Percentiles rank a stretch among this genome's conserved stretches.
These are phyloP conservation scores for Platysternon megacephalum DNA, from an alignment of 2,113 vertebrate species.

Conservation along the genomic window DNA sequence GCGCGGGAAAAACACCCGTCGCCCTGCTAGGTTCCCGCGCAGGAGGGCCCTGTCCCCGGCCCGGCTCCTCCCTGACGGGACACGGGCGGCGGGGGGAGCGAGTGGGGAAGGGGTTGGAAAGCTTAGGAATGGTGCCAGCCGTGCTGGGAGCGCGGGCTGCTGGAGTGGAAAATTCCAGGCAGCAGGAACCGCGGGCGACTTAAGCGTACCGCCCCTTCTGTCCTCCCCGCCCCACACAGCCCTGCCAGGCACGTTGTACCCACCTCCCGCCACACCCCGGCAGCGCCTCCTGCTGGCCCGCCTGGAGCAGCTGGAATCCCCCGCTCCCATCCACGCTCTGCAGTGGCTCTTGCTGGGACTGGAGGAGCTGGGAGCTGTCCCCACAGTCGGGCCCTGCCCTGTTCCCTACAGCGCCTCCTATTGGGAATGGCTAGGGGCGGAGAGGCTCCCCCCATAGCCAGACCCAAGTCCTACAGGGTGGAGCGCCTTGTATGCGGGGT, in stretches of 20 bases:
- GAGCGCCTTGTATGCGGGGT: too few relatives aligned
- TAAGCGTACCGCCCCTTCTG: background rate
- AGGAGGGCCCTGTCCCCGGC: background rate
- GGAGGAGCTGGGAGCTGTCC: too few relatives aligned
- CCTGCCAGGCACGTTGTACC: background rate
- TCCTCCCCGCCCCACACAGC: background rate
- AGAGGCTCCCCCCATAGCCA: too few relatives aligned
- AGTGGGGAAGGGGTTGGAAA: too few relatives aligned
- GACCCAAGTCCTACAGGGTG: background rate
- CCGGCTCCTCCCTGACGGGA: background rate
- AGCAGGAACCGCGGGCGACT: background rate
- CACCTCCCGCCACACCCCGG: background rate
- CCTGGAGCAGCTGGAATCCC: too few relatives aligned
- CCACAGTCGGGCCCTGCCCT: too few relatives aligned
- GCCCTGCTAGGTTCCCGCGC: background rate
- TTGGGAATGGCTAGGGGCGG: background rate
- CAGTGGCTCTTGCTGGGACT: too few relatives aligned
- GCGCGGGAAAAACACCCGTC: constrained; percentile 38
- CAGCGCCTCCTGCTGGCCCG: background rate
- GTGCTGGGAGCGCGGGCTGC: constrained; percentile 12
- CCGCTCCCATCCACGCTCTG: too few relatives aligned
- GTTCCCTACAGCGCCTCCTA: too few relatives aligned
- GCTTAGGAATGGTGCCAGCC: background rate
- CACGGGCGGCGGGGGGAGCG: background rate
- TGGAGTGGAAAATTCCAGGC: constrained; percentile 72